phyloP scores from a whole-genome alignment of 1,140 invertebrate genomes.

The Platyscapa corneri region DNA sequence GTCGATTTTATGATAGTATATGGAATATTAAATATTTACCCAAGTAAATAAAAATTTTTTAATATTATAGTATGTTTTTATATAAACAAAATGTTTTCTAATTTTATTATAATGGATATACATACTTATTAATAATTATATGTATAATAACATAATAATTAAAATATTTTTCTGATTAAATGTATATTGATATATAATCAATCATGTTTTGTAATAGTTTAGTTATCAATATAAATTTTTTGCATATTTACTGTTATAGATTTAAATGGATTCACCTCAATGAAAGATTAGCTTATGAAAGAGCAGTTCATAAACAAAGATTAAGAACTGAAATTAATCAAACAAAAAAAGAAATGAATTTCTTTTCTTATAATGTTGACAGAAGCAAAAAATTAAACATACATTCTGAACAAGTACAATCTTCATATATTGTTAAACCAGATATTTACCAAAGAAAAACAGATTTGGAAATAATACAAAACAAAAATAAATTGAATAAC shows the following conservation, averaged over 20 bases:
- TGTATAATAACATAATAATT: no score
- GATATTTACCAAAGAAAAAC: slow-evolving; percentile 71
- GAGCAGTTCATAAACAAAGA: slow-evolving; percentile 89
- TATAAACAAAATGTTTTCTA: no score
- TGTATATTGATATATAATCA: no score
- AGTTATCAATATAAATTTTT: neutral
- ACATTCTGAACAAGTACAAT: slow-evolving; percentile 55
- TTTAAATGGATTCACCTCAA: slow-evolving; percentile 97
- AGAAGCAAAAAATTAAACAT: slow-evolving; percentile 82
- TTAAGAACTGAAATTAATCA: slow-evolving; percentile 91
- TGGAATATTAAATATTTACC: slow-evolving; percentile 98
- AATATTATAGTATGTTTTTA: no score
- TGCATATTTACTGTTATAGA: slow-evolving; percentile 65
- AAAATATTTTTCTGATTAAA: no score
- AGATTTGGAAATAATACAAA: slow-evolving; percentile 67
- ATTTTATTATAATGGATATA: no score
- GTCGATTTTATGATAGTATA: slow-evolving; percentile 90
- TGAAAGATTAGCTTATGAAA: slow-evolving; percentile 94
- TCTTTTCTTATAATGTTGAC: slow-evolving; percentile 88
- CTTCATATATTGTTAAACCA: slow-evolving; percentile 60
- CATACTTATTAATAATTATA: no score
- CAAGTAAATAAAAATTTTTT: slow-evolving; percentile 71
- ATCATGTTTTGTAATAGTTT: no score
- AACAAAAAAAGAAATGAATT: slow-evolving; percentile 91
- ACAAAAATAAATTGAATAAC: slow-evolving; percentile 61